Percentiles rank a stretch among this genome's conserved stretches.
Evolutionary conservation across 2,113 vertebrate genomes (phyloP).

Genomic region (Dendropsophus ebraccatus): DNA sequence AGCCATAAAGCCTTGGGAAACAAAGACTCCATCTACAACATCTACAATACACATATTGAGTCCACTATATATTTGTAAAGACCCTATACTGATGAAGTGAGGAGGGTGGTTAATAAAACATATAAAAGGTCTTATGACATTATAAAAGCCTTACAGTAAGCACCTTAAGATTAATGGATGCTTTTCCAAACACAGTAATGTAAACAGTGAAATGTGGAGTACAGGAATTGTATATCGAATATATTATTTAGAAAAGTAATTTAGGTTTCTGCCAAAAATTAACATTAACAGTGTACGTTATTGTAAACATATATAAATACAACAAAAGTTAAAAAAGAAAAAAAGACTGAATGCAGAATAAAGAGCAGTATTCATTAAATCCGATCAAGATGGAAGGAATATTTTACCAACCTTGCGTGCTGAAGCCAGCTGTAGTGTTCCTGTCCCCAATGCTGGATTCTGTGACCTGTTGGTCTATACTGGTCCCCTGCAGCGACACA

Average conservation of each 20-base stretch:
- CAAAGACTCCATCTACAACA: no score
- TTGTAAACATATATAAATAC: not conserved
- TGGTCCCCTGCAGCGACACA: slow-evolving; percentile 72
- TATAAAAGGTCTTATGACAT: not conserved
- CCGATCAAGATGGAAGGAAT: not conserved
- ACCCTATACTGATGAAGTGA: not conserved
- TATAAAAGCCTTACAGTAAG: not conserved
- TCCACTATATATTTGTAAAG: not conserved
- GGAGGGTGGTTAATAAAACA: not conserved
- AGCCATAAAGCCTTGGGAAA: no score
- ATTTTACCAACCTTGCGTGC: slow-evolving; percentile 80
- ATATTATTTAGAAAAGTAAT: not conserved
- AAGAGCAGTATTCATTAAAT: not conserved
- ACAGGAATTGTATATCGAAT: not conserved
- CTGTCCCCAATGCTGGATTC: slow-evolving; percentile 80
- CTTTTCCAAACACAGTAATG: not conserved
- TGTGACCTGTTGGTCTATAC: slow-evolving; percentile 76
- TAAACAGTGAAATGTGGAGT: not conserved
- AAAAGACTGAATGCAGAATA: not conserved
- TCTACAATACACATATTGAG: not conserved
- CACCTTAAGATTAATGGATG: not conserved
- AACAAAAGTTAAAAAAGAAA: not conserved
- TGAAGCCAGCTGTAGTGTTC: slow-evolving; percentile 76
- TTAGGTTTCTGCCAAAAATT: not conserved
- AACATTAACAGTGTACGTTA: not conserved